Percentiles rank a stretch among this genome's conserved stretches.
phyloP scores from a whole-genome alignment of 2,888 invertebrate species.

The Agrotis clavis region DNA sequence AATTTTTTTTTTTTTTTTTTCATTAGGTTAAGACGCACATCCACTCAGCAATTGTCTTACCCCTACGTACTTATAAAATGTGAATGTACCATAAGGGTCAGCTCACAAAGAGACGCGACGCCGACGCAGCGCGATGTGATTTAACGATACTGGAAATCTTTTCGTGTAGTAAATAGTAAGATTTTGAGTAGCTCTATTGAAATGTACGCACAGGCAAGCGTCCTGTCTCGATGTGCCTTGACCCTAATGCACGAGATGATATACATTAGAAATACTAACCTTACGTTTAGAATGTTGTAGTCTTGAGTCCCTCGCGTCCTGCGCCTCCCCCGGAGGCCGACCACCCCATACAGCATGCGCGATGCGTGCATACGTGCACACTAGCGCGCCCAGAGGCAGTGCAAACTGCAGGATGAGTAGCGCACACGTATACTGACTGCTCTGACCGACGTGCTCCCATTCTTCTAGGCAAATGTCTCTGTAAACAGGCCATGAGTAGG shows the following conservation, averaged over 20 bases:
- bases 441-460: constrained; percentile 92
- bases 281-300: constrained; percentile 97
- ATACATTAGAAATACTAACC: constrained; percentile 88
- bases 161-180: no score
- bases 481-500: constrained; percentile 70
- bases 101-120: no score
- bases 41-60: no score
- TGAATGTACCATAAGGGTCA: background rate
- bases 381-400: constrained; percentile 94
- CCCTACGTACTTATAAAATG: background rate
- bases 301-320: constrained; percentile 95
- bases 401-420: constrained; percentile 96
- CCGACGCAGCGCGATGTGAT: no score
- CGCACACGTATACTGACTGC: constrained; percentile 94
- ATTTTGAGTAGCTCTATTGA: no score
- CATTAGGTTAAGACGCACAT: no score
- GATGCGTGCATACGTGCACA: constrained; percentile 96
- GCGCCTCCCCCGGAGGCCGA: constrained; percentile 96
- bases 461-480: constrained; percentile 94
- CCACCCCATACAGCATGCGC: constrained; percentile 97
- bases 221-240: no score
- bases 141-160: no score
- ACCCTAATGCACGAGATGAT: background rate
- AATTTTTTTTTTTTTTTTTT: no score
- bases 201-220: no score